Evolutionary conservation across 2,797 vertebrate genomes (phyloP).

Genomic region (Tamandua tetradactyla): DNA sequence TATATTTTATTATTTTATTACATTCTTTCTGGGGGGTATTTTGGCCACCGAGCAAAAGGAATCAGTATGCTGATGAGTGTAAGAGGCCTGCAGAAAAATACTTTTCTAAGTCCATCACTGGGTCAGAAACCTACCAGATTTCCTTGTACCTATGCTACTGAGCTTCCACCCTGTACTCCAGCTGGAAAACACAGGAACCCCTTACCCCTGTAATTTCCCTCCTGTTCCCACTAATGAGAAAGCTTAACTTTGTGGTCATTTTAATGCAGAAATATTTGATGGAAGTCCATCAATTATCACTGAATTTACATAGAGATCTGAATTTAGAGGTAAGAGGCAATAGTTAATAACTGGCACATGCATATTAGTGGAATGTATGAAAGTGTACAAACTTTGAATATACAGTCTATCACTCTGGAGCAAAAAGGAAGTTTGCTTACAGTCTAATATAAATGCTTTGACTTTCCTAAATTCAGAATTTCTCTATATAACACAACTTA

Average conservation of each 20-base stretch:
- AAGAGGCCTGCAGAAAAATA: not conserved
- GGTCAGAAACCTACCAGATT: not conserved
- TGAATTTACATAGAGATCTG: not conserved
- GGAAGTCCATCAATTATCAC: not conserved
- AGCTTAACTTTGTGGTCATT: not conserved
- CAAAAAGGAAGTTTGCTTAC: not conserved
- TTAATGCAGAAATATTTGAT: not conserved
- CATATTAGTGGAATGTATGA: not conserved
- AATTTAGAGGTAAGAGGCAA: not conserved
- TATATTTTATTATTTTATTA: constrained; percentile 49
- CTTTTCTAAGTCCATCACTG: not conserved
- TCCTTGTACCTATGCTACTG: not conserved
- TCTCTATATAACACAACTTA: not conserved
- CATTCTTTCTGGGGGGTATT: not conserved
- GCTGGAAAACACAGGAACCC: not conserved
- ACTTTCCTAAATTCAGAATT: not conserved
- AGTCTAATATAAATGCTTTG: not conserved
- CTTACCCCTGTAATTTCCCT: not conserved
- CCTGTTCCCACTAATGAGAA: not conserved
- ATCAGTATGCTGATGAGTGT: not conserved
- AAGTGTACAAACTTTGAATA: not conserved
- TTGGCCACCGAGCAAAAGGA: not conserved
- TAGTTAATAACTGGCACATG: not conserved
- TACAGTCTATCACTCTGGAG: not conserved
- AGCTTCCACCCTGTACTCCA: not conserved